A percentile compares a stretch with the other conserved stretches of the same genome.
phyloP scores from a whole-genome alignment of 2,888 invertebrate genomes.

The Tricholauxania praeusta region DNA sequence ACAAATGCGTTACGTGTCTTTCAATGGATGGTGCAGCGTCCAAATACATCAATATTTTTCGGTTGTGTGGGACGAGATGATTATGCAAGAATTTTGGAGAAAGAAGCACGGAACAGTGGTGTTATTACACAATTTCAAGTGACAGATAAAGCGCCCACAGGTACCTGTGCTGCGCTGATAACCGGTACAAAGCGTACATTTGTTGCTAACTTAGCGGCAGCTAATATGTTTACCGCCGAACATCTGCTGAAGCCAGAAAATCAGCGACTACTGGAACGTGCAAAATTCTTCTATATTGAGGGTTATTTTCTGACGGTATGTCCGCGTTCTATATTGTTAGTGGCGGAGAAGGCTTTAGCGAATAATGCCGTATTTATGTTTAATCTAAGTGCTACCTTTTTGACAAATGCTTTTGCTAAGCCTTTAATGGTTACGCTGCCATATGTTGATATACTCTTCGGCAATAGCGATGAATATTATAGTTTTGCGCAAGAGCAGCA shows the following conservation, averaged over 20 bases:
- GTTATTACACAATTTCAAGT: slow-evolving; percentile 91
- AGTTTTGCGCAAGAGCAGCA: slow-evolving; percentile 85
- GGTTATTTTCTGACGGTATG: slow-evolving; percentile 98
- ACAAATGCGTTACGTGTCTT: slow-evolving; percentile 93
- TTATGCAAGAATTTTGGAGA: slow-evolving; percentile 85
- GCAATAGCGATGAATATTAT: slow-evolving; percentile 92
- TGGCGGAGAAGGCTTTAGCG: slow-evolving; percentile 83
- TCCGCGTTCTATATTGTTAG: slow-evolving; percentile 84
- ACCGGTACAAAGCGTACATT: slow-evolving; percentile 91
- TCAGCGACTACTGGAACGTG: slow-evolving; percentile 79
- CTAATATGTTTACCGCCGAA: slow-evolving; percentile 89
- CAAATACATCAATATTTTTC: slow-evolving; percentile 87
- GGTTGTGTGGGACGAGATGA: slow-evolving; percentile 95
- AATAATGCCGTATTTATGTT: slow-evolving; percentile 84
- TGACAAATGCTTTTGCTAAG: slow-evolving; percentile 87
- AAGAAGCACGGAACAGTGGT: slow-evolving; percentile 84
- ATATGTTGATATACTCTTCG: slow-evolving; percentile 94
- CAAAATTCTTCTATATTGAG: slow-evolving; percentile 90
- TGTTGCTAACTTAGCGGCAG: slow-evolving; percentile 97
- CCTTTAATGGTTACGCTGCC: slow-evolving; percentile 86
- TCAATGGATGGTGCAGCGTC: slow-evolving; percentile 90
- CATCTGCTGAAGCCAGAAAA: slow-evolving; percentile 84
- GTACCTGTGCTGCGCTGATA: slow-evolving; percentile 96
- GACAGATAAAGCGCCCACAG: slow-evolving; percentile 82
- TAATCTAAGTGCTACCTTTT: slow-evolving; percentile 97